Evolutionary conservation across 2,113 vertebrate species (phyloP).

Genomic region (Albula glossodonta): DNA sequence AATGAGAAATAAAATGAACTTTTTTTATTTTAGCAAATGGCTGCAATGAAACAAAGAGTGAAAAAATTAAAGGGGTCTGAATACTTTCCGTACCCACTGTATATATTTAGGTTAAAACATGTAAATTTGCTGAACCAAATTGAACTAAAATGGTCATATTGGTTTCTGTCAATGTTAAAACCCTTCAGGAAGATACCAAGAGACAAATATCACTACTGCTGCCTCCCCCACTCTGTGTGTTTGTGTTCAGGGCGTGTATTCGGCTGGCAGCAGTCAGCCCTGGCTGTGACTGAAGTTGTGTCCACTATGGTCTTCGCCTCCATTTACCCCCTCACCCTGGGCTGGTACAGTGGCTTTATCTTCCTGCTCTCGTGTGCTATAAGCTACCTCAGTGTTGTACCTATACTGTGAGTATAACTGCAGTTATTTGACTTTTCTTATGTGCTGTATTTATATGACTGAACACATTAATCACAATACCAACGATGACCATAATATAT

Average conservation of each 20-base stretch:
- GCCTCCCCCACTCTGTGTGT: neutral
- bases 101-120: too few species aligned
- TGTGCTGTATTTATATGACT: neutral
- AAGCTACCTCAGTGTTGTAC: constrained; percentile 47
- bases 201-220: neutral
- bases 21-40: too few species aligned
- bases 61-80: too few species aligned
- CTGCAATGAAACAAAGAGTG: too few species aligned
- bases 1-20: too few species aligned
- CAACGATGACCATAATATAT: too few species aligned
- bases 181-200: neutral
- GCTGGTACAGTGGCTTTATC: constrained; percentile 42
- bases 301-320: constrained; percentile 44
- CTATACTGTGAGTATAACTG: constrained; percentile 37
- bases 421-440: neutral
- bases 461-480: neutral
- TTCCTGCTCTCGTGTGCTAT: constrained; percentile 50
- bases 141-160: too few species aligned
- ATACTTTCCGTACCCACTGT: too few species aligned
- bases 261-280: constrained; percentile 43
- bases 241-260: constrained; percentile 44
- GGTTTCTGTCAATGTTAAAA: too few species aligned
- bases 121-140: too few species aligned
- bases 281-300: constrained; percentile 48
- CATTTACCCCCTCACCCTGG: constrained; percentile 48